A percentile compares a stretch with the other conserved stretches of the same genome.
phyloP scores from a whole-genome alignment of 2,797 vertebrate species.

The Clamator glandarius region DNA sequence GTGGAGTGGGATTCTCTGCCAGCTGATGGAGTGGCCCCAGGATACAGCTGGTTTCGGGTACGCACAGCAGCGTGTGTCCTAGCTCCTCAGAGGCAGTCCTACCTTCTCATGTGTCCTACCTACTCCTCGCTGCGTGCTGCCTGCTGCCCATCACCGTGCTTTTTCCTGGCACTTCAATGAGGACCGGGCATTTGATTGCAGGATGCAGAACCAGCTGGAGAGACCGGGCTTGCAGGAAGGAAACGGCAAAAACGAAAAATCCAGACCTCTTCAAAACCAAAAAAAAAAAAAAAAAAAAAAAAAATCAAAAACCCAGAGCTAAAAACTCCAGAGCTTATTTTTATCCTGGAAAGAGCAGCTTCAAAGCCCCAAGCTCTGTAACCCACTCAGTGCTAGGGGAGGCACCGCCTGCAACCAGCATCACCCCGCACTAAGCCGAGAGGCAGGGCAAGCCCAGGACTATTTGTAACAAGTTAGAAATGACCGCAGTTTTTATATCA shows the following conservation, averaged over 20 bases:
- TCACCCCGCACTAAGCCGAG: background rate
- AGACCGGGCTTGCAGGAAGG: background rate
- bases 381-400: background rate
- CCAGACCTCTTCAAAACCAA: background rate
- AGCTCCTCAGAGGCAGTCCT: too few relatives aligned
- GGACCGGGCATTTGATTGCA: background rate
- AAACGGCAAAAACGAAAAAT: background rate
- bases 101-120: background rate
- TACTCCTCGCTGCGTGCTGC: background rate
- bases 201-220: conserved; percentile 22
- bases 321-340: background rate
- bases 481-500: background rate
- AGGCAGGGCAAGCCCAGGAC: background rate
- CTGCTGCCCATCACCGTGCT: background rate
- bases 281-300: too few relatives aligned
- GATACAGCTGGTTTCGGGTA: accelerated
- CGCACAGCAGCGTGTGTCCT: background rate
- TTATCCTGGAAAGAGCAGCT: background rate
- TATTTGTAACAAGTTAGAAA: background rate
- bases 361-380: background rate
- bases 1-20: background rate
- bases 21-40: background rate
- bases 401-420: background rate
- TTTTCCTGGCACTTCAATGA: background rate
- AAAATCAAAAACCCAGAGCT: background rate